Evolutionary conservation across 1,140 invertebrate species (phyloP).

Genomic region (Drosophila insularis): DNA sequence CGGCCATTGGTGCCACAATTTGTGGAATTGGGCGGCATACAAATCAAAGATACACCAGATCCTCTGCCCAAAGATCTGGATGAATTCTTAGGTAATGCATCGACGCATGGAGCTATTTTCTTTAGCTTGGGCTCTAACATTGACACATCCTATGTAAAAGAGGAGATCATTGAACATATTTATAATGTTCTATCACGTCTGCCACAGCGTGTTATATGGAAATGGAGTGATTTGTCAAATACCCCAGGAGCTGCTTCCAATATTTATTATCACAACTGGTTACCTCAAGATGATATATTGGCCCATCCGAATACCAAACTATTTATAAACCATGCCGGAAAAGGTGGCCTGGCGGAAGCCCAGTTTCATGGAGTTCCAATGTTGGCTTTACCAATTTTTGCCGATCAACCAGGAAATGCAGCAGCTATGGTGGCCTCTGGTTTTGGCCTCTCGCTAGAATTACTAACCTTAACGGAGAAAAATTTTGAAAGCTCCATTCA

Average conservation of each 20-base stretch:
- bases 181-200: slow-evolving; percentile 81
- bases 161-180: slow-evolving; percentile 80
- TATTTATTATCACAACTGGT: slow-evolving; percentile 84
- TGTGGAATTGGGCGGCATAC: slow-evolving; percentile 82
- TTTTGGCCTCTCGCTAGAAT: slow-evolving; percentile 61
- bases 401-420: slow-evolving; percentile 70
- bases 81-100: slow-evolving; percentile 47
- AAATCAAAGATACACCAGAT: slow-evolving; percentile 68
- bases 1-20: slow-evolving; percentile 71
- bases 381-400: slow-evolving; percentile 83
- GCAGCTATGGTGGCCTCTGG: slow-evolving; percentile 36
- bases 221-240: slow-evolving; percentile 76
- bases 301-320: slow-evolving; percentile 85
- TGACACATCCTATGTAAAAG: slow-evolving; percentile 74
- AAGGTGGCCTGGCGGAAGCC: slow-evolving; percentile 83
- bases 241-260: slow-evolving; percentile 83
- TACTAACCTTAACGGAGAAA: slow-evolving; percentile 83
- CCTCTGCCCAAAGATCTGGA: slow-evolving; percentile 56
- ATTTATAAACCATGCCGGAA: slow-evolving; percentile 89
- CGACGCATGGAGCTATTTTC: slow-evolving; percentile 81
- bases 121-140: slow-evolving; percentile 85
- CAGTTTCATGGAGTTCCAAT: slow-evolving; percentile 83
- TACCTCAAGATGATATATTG: slow-evolving; percentile 84
- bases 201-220: slow-evolving; percentile 84
- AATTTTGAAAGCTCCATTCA: slow-evolving; percentile 39